Evolutionary conservation across 2,113 vertebrate genomes (phyloP).

Genomic region (Oreotrochilus melanogaster): DNA sequence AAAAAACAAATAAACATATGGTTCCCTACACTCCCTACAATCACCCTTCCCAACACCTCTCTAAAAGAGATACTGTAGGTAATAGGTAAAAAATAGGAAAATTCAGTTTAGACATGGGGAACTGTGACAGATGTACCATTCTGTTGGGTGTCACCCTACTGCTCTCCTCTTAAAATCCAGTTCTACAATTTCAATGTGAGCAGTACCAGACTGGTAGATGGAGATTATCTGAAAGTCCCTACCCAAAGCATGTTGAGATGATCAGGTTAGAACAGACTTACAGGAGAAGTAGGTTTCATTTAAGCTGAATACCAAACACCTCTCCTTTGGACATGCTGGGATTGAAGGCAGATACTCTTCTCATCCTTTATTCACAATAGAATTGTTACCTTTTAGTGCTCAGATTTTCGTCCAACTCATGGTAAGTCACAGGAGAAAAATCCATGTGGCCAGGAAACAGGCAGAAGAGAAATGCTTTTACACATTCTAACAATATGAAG

Average conservation of each 20-base stretch:
- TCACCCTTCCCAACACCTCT: not conserved
- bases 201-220: not conserved
- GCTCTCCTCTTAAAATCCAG: not conserved
- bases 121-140: not conserved
- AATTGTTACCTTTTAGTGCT: not conserved
- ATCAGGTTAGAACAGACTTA: not conserved
- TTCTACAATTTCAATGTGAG: not conserved
- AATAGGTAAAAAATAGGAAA: not conserved
- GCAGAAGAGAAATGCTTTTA: not conserved
- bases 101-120: not conserved
- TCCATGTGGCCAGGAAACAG: not conserved
- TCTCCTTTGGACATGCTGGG: not conserved
- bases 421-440: not conserved
- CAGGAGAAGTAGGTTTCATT: not conserved
- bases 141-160: not conserved
- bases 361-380: constrained; percentile 30
- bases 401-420: constrained; percentile 19
- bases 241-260: not conserved
- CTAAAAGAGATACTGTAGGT: not conserved
- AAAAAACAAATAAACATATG: not conserved
- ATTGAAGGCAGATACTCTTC: constrained; percentile 1
- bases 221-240: not conserved
- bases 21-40: not conserved
- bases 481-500: not conserved
- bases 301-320: not conserved